phyloP scores from a whole-genome alignment of 1,140 invertebrate genomes.

The Cardiocondyla obscurior region DNA sequence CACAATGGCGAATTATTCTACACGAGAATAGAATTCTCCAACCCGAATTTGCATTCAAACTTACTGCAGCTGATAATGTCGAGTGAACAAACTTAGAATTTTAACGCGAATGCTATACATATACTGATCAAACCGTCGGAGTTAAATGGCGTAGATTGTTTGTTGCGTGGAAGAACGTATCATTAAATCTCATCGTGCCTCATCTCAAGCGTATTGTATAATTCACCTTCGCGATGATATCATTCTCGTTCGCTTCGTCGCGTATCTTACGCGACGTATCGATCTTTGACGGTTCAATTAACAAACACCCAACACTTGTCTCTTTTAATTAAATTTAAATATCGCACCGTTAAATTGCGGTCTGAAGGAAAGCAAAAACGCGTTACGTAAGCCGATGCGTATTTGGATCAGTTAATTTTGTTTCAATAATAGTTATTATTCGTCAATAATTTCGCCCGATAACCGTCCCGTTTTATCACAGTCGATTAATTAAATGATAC shows the following conservation, averaged over 20 bases:
- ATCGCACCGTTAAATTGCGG: background rate
- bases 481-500: constrained; percentile 23
- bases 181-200: constrained; percentile 24
- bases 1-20: background rate
- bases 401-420: background rate
- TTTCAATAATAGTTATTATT: background rate
- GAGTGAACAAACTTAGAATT: constrained; percentile 9
- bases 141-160: constrained; percentile 12
- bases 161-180: background rate
- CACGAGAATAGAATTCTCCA: constrained; percentile 10
- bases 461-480: background rate
- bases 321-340: background rate
- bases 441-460: background rate
- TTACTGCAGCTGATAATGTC: background rate
- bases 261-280: too few species aligned
- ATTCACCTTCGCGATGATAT: constrained; percentile 7
- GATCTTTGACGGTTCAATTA: constrained; percentile 20
- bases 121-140: constrained; percentile 3
- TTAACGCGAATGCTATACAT: background rate
- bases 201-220: constrained; percentile 15
- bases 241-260: background rate
- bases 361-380: background rate
- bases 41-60: constrained; percentile 10
- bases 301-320: background rate
- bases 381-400: background rate